These are phyloP conservation scores for Triplophysa tibetana DNA, from an alignment of 2,113 vertebrate genomes.

Conservation along the genomic window DNA sequence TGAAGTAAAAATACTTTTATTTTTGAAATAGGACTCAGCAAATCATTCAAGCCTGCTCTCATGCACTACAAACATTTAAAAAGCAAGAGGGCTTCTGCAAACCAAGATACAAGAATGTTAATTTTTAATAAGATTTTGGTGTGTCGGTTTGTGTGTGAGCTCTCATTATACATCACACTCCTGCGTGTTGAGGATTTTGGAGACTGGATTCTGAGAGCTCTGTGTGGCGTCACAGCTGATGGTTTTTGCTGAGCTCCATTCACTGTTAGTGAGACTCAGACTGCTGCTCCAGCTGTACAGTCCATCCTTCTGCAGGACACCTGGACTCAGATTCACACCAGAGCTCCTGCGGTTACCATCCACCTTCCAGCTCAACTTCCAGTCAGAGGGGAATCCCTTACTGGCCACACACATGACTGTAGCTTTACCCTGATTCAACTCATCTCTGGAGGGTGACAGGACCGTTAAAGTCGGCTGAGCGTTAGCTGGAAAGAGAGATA, in stretches of 20 bases:
- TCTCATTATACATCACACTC: constrained; percentile 22
- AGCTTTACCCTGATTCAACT: constrained; percentile 43
- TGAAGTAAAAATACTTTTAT: constrained; percentile 3
- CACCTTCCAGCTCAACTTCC: constrained; percentile 55
- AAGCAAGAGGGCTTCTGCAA: not conserved
- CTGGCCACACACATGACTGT: constrained; percentile 49
- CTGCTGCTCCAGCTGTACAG: constrained; percentile 59
- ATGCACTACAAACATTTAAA: too few relatives aligned
- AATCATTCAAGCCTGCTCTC: not conserved
- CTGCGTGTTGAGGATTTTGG: constrained; percentile 1
- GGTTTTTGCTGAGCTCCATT: constrained; percentile 38
- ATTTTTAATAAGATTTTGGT: not conserved
- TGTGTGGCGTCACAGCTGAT: constrained; percentile 53
- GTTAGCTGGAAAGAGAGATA: constrained; percentile 28
- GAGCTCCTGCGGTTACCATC: constrained; percentile 18
- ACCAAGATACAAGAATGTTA: not conserved
- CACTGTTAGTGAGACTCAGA: constrained; percentile 36
- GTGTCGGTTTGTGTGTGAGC: not conserved
- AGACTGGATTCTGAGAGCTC: constrained; percentile 37
- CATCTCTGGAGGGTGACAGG: constrained; percentile 49
- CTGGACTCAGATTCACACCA: constrained; percentile 26
- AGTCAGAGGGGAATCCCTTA: constrained; percentile 58
- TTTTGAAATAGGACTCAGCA: not conserved
- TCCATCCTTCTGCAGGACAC: constrained; percentile 27
- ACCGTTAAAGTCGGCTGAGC: constrained; percentile 45